phyloP scores from a whole-genome alignment of 2,797 vertebrate species.

The Oreochromis grahami region DNA sequence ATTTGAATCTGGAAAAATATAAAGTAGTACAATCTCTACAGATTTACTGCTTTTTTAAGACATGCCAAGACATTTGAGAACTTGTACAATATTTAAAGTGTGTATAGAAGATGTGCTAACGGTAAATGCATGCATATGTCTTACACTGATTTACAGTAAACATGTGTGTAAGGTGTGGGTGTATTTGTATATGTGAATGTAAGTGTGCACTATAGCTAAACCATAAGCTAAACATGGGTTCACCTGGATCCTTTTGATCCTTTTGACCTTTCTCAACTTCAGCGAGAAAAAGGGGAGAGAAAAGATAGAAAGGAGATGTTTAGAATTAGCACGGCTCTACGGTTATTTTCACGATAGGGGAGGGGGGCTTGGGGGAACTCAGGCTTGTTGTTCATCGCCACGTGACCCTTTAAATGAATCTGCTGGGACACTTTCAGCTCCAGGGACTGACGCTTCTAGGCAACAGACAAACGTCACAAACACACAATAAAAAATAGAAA shows the following conservation, averaged over 20 bases:
- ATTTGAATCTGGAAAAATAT: neutral
- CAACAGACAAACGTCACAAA: slow-evolving; percentile 65
- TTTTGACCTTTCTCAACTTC: slow-evolving; percentile 91
- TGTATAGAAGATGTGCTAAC: slow-evolving; percentile 6
- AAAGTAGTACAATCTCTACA: slow-evolving; percentile 66
- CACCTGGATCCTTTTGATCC: slow-evolving; percentile 99
- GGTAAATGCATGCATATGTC: slow-evolving; percentile 32
- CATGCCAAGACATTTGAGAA: slow-evolving; percentile 55
- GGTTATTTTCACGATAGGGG: slow-evolving; percentile 42
- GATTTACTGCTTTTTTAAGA: slow-evolving; percentile 34
- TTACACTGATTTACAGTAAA: neutral
- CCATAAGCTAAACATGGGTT: slow-evolving; percentile 93
- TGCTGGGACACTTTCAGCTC: slow-evolving; percentile 58
- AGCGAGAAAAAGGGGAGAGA: slow-evolving; percentile 75
- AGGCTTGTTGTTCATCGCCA: slow-evolving; percentile 47
- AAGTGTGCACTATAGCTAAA: slow-evolving; percentile 60
- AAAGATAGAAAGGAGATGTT: slow-evolving; percentile 94
- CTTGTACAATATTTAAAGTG: neutral
- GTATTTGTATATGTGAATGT: neutral
- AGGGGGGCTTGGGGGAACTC: neutral
- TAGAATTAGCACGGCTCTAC: slow-evolving; percentile 82
- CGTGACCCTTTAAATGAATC: slow-evolving; percentile 57
- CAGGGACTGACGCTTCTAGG: slow-evolving; percentile 50
- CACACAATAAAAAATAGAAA: slow-evolving; percentile 56
- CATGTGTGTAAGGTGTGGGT: neutral